Base-by-base conservation (phyloP, 2,113 vertebrate genomes). In the Engraulis encrasicolus region DNA sequence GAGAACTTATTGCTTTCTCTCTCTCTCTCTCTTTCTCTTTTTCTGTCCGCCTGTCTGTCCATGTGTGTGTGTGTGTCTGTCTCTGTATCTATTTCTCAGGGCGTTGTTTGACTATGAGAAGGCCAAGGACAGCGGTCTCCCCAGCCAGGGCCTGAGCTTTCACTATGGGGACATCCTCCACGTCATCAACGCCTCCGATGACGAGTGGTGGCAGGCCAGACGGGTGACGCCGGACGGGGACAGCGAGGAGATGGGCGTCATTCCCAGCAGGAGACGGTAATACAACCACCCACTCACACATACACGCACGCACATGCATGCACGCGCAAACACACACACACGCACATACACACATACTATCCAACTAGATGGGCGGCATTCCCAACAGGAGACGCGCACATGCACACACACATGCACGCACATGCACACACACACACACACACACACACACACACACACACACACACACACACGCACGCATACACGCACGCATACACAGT, bases 171-270 rank as follows among this genome's bases (percentile, higher is more conserved):
- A 99, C 85, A 98, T 99, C 89, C 96, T 99, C 78, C 98, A 99
- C 0, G 98, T 99, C 66, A 98, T 98, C 95, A 99, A 99, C 0
- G 98, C 98, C 45, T 99, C 98, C 0, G 98, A 99, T 1, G 98
- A 99, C 12, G 98, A 99, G 78, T 99, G 98, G 98, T 99, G 98
- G 98, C 98, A 99, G 90, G 98, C 98, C 0, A 94, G 98, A 20
- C 95, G 96, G 20, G 98, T 97, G 61, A 97, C 93, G 0, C 94
- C 95, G 20, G 96, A 98, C 7, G 98, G 98, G 5, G 98, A 99
- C 95, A 99, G 98, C 1, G 97, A 99, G 80, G 98, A 99, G 90
- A 99, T 99, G 97, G 98, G 98, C 0, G 98, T 99, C 81, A 97
- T 99, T 89, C 98, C 98, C 91, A 99, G 98, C 95, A 99, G 99